Conservation (phyloP, 1,140 invertebrate genomes). For the Rhyacophila brunnea region DNA sequence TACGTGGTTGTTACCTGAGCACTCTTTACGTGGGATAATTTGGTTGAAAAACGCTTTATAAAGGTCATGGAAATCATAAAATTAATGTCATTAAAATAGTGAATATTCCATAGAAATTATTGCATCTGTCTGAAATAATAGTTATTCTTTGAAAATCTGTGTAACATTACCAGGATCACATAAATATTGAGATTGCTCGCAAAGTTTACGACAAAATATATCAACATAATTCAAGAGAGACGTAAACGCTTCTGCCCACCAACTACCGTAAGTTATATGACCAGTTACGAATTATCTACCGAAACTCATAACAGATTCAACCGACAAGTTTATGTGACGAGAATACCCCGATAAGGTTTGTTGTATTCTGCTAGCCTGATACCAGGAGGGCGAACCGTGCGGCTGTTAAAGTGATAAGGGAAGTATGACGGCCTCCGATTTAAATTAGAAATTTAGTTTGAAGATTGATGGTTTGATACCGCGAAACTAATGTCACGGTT, state of each 20-base stretch:
- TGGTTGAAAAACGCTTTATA: no score
- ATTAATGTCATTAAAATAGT: no score
- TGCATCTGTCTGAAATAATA: no score
- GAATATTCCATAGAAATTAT: no score
- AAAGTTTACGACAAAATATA: slow-evolving; percentile 2
- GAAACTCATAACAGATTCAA: slow-evolving; percentile 26
- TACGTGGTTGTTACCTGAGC: no score
- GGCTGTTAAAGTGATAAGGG: slow-evolving; percentile 22
- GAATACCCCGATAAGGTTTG: slow-evolving; percentile 26
- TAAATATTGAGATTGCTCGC: background rate
- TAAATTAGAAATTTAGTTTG: slow-evolving; percentile 27
- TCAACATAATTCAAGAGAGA: background rate
- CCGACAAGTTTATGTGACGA: slow-evolving; percentile 32
- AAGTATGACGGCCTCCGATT: slow-evolving; percentile 24
- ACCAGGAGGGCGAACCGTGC: slow-evolving; percentile 4
- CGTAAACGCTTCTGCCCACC: background rate
- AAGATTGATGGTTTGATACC: slow-evolving; percentile 19
- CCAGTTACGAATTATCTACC: slow-evolving; percentile 19
- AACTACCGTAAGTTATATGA: slow-evolving; percentile 10
- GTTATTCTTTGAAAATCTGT: no score
- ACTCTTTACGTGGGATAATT: no score
- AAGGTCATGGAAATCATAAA: no score
- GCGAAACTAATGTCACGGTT: background rate
- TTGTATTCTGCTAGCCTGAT: slow-evolving; percentile 20
- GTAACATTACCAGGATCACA: background rate